phyloP scores from a whole-genome alignment of 2,888 invertebrate genomes.

The Spialia ferax region DNA sequence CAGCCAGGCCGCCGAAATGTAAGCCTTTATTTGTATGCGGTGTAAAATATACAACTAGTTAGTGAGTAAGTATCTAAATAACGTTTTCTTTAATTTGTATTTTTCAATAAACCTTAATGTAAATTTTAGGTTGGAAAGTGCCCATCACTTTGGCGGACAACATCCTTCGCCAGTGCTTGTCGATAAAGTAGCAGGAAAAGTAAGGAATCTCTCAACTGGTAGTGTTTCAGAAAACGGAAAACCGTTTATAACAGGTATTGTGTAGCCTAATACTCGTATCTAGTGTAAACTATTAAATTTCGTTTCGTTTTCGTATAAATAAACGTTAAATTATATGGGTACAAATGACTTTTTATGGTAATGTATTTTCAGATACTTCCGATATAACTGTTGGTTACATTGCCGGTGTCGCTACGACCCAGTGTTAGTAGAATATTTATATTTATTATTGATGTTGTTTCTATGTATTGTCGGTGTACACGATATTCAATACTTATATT shows the following conservation, averaged over 20 bases:
- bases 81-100: background rate
- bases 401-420: slow-evolving; percentile 60
- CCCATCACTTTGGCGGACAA: slow-evolving; percentile 55
- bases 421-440: slow-evolving; percentile 54
- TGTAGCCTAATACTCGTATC: background rate
- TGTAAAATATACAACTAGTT: too few relatives aligned
- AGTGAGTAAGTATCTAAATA: too few relatives aligned
- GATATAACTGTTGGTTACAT: slow-evolving; percentile 57
- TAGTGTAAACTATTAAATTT: too few relatives aligned
- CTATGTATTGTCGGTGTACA: too few relatives aligned
- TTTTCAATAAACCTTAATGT: background rate
- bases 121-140: slow-evolving; percentile 54
- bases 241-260: slow-evolving; percentile 55
- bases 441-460: too few relatives aligned
- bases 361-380: slow-evolving; percentile 56
- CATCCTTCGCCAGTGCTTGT: slow-evolving; percentile 54
- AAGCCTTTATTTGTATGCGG: slow-evolving; percentile 37
- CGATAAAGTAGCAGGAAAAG: slow-evolving; percentile 53
- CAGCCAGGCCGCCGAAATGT: slow-evolving; percentile 58
- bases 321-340: too few relatives aligned
- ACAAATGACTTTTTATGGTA: too few relatives aligned
- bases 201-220: slow-evolving; percentile 49
- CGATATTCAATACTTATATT: background rate
- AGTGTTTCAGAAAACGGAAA: slow-evolving; percentile 47
- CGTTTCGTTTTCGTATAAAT: too few relatives aligned